phyloP scores from a whole-genome alignment of 92 coral and sea anemone genomes.

The Porites rus region DNA sequence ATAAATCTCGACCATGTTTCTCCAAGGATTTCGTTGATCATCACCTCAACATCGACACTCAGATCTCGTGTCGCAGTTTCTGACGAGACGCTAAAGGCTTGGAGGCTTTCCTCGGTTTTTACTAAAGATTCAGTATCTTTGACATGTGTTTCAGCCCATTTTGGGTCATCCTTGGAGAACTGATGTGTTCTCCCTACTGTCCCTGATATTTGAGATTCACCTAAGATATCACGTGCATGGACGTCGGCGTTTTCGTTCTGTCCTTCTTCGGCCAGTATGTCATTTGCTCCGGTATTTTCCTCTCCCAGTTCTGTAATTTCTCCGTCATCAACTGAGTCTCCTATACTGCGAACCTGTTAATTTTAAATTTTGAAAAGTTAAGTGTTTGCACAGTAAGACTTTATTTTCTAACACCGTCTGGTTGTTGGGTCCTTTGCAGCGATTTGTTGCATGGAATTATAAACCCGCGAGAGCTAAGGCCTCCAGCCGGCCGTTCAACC shows the following conservation, averaged over 20 bases:
- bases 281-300: not conserved
- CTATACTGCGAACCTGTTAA: not conserved
- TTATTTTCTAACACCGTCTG: no score
- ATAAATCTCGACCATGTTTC: not conserved
- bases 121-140: not conserved
- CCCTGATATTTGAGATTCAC: not conserved
- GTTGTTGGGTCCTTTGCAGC: no score
- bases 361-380: not conserved
- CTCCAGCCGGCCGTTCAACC: no score
- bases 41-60: not conserved
- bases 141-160: not conserved
- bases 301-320: not conserved
- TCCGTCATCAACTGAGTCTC: not conserved
- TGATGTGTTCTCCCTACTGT: not conserved
- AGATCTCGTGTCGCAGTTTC: not conserved
- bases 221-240: not conserved
- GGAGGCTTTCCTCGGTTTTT: not conserved
- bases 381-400: not conserved
- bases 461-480: no score
- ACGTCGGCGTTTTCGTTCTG: not conserved
- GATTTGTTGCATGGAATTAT: no score
- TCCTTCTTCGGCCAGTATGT: not conserved
- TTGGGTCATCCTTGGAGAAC: not conserved
- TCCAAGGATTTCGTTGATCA: not conserved
- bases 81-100: not conserved